These are phyloP conservation scores for Montipora capricornis DNA, from an alignment of 64 coral and sea anemone species.

Conservation along the genomic window DNA sequence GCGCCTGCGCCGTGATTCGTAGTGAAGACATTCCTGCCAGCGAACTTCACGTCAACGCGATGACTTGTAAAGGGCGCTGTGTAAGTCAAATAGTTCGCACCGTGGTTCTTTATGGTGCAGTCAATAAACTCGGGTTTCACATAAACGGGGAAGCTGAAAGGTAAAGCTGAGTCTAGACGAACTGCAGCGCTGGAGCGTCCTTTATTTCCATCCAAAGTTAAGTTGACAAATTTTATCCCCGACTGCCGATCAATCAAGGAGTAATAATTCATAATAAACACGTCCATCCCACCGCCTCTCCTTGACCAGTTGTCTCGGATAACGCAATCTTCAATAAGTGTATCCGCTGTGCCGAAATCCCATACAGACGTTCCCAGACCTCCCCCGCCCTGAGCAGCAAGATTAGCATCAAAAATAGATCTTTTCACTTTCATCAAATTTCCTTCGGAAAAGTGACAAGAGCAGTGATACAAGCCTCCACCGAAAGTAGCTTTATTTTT, in stretches of 20 bases:
- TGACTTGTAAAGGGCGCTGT: slow-evolving; percentile 70
- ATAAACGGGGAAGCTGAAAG: slow-evolving; percentile 25
- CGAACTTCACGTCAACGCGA: slow-evolving; percentile 50
- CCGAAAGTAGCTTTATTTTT: slow-evolving; percentile 71
- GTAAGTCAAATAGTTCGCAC: slow-evolving; percentile 7
- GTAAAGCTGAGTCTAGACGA: slow-evolving; percentile 68
- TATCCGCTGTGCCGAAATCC: slow-evolving; percentile 4
- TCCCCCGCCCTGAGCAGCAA: slow-evolving; percentile 72
- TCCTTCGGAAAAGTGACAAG: background rate
- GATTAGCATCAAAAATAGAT: slow-evolving; percentile 30
- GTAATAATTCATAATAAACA: slow-evolving; percentile 67
- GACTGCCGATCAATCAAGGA: background rate
- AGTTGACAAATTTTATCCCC: background rate
- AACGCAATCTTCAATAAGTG: slow-evolving; percentile 45
- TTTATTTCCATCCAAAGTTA: slow-evolving; percentile 27
- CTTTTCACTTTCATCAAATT: slow-evolving; percentile 52
- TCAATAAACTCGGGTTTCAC: slow-evolving; percentile 65
- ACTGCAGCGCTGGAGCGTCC: slow-evolving; percentile 31
- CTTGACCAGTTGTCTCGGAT: slow-evolving; percentile 65
- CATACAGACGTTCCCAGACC: slow-evolving; percentile 47
- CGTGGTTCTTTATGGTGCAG: slow-evolving; percentile 60
- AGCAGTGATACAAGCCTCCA: slow-evolving; percentile 55
- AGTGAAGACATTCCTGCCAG: slow-evolving; percentile 66
- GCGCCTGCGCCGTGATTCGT: slow-evolving; percentile 74
- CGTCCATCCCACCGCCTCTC: slow-evolving; percentile 66